These are phyloP conservation scores for Spilarctia lutea DNA, from an alignment of 2,888 invertebrate species.

Conservation along the genomic window DNA sequence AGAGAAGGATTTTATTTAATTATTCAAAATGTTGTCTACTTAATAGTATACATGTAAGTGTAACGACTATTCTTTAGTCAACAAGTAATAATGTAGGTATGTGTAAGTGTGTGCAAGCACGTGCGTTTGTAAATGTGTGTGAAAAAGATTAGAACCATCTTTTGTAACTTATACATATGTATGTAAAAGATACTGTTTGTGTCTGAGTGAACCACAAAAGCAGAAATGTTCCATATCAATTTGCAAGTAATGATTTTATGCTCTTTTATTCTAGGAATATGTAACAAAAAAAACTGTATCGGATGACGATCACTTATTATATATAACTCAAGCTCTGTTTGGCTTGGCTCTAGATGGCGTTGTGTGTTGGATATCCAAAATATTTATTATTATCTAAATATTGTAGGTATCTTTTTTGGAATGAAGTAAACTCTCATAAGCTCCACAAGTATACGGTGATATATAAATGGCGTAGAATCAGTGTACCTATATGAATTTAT, in stretches of 20 bases:
- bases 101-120: no score
- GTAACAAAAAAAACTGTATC: not conserved
- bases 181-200: not conserved
- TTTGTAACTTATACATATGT: not conserved
- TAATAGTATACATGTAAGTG: no score
- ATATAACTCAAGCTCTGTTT: no score
- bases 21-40: no score
- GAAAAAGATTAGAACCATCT: not conserved
- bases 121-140: no score
- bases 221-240: not conserved
- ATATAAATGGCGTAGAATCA: not conserved
- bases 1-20: no score
- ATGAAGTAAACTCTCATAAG: not conserved
- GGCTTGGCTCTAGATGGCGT: no score
- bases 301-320: not conserved
- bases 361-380: no score
- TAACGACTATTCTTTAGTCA: no score
- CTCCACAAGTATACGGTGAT: not conserved
- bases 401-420: not conserved
- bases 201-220: not conserved
- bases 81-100: no score
- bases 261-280: not conserved
- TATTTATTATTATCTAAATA: not conserved
- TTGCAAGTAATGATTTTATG: not conserved
- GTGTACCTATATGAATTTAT: not conserved